phyloP scores from a whole-genome alignment of 1,140 invertebrate genomes.

The Venustaconcha ellipsiformis region DNA sequence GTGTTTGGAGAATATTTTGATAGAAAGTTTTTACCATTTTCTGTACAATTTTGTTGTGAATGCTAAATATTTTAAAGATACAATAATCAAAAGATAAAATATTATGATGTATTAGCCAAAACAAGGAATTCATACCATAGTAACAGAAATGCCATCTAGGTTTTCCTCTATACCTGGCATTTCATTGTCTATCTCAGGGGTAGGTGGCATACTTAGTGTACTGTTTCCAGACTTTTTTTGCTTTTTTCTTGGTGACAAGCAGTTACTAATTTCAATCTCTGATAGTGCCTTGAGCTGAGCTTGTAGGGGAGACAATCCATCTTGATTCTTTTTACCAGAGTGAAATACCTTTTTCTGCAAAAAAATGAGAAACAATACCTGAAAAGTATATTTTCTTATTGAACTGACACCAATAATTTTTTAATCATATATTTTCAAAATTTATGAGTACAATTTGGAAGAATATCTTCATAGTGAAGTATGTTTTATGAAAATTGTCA shows the following conservation, averaged over 20 bases:
- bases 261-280: slow-evolving; percentile 15
- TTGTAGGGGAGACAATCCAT: slow-evolving; percentile 1
- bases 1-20: too few relatives aligned
- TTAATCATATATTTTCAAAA: background rate
- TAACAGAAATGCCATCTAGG: too few relatives aligned
- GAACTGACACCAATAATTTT: too few relatives aligned
- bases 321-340: slow-evolving; percentile 1
- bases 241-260: background rate
- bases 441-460: background rate
- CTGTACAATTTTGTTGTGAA: too few relatives aligned
- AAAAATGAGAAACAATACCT: background rate
- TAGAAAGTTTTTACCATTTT: too few relatives aligned
- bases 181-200: too few relatives aligned
- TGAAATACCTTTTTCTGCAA: background rate
- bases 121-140: too few relatives aligned
- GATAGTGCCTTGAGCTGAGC: slow-evolving; percentile 1
- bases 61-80: too few relatives aligned
- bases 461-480: background rate
- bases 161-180: too few relatives aligned
- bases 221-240: background rate
- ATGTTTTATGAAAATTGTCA: background rate
- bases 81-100: too few relatives aligned
- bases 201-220: too few relatives aligned
- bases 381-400: background rate
- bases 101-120: too few relatives aligned